Conservation (phyloP, 1,140 invertebrate genomes). For the Megalonaias nervosa region DNA sequence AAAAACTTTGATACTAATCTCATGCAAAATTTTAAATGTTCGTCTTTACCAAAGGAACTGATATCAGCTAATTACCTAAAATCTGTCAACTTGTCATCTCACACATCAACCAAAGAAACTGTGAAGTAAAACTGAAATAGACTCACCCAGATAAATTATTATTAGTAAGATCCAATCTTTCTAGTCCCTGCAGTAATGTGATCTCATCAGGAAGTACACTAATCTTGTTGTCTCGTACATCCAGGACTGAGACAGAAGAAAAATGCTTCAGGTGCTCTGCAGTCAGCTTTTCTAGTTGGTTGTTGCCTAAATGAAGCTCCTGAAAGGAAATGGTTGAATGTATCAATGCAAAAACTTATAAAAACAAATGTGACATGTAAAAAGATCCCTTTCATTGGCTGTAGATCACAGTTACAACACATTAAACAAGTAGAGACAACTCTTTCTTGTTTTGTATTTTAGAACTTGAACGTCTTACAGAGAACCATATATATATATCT, state of each 20-base stretch:
- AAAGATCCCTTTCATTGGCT: too few relatives aligned
- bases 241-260: conserved; percentile 75
- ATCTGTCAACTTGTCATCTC: too few relatives aligned
- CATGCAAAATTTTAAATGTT: too few relatives aligned
- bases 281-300: conserved; percentile 76
- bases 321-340: conserved; percentile 43
- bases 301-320: conserved; percentile 86
- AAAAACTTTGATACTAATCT: too few relatives aligned
- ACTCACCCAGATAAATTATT: conserved; percentile 83
- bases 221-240: conserved; percentile 75
- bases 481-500: too few relatives aligned
- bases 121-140: not conserved
- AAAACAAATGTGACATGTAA: too few relatives aligned
- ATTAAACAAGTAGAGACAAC: too few relatives aligned
- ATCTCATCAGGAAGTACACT: conserved; percentile 86
- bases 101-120: not conserved
- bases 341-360: not conserved
- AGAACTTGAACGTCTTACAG: too few relatives aligned
- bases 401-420: too few relatives aligned
- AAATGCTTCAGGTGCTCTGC: conserved; percentile 65
- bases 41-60: too few relatives aligned
- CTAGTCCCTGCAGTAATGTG: conserved; percentile 80
- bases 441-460: too few relatives aligned
- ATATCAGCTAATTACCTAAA: too few relatives aligned
- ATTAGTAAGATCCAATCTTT: conserved; percentile 87